These are phyloP conservation scores for Myopa testacea DNA, from an alignment of 2,888 invertebrate genomes.

Conservation along the genomic window DNA sequence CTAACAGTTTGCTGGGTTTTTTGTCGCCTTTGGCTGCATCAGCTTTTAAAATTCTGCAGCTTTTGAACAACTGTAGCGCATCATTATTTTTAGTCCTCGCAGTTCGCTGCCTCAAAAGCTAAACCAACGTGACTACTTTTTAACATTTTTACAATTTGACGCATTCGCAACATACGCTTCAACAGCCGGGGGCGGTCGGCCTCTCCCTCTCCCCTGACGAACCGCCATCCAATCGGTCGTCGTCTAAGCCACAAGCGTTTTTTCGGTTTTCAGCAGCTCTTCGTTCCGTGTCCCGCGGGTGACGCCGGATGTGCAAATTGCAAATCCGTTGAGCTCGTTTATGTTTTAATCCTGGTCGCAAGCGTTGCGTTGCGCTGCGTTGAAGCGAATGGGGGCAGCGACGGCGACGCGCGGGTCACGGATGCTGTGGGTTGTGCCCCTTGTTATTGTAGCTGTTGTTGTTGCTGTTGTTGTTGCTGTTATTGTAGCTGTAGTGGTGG, in stretches of 20 bases:
- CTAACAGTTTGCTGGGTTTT: background rate
- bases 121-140: background rate
- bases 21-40: background rate
- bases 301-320: slow-evolving; percentile 26
- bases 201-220: background rate
- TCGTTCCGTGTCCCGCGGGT: slow-evolving; percentile 23
- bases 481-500: background rate
- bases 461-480: background rate
- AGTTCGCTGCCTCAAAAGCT: background rate
- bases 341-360: slow-evolving; percentile 24
- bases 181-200: background rate
- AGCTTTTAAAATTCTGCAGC: background rate
- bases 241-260: background rate
- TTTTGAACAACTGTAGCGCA: background rate
- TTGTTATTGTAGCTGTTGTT: background rate
- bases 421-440: no score
- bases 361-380: background rate
- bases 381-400: background rate
- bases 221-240: background rate
- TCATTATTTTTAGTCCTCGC: background rate
- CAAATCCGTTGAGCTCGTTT: slow-evolving; percentile 37
- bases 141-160: background rate
- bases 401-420: background rate
- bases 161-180: background rate
- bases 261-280: slow-evolving; percentile 9